Evolutionary conservation across 2,113 vertebrate species (phyloP), one percentile per base, ranked within the genome.

Genomic region (Chinchilla lanigera): DNA sequence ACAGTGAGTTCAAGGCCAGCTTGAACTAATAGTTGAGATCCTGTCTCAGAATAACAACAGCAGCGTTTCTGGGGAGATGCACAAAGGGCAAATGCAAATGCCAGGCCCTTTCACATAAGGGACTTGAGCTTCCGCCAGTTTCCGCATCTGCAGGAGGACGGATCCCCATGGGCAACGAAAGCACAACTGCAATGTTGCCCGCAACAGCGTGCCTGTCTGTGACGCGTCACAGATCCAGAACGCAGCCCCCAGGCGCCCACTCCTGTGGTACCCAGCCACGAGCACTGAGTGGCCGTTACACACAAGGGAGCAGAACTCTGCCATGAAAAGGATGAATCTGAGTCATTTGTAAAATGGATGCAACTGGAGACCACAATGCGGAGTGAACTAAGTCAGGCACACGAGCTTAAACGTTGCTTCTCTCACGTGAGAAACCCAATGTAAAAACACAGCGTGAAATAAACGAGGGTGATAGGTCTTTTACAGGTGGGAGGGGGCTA

Each of bases 221-320:
- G 19, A 26, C 17, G 78, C 28, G 26, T 17, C 7, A 47, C 33
- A 94, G 33, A 60, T 2, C 7, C n/a, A 47, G 4, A 86, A 47
- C 11, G 17, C 12, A 22, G 13, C 33, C n/a, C 0, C 2, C 35
- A 6, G 4, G 5, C 14, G 3, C 5, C 52, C 52, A 14, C 35
- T 67, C 11, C 41, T 0, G 0, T 1, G 24, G 78, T 35, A 71
- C 44, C 60, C 26, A 22, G 65, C 47, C 28, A 52, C 1, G 4
- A 35, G 77, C 73, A 28, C 24, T 35, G 77, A 20, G 24, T 16
- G 33, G 73, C 7, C 38, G 22, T 33, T 50, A 19, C 28, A 30
- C 44, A 33, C 41, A 28, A 9, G 4, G 13, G 44, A 50, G 28
- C 44, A 8, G 13, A 30, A 26, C 44, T 50, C 73, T 13, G 12